These are phyloP conservation scores for Papilio glaucus DNA, from an alignment of 1,140 invertebrate species.

Conservation along the genomic window DNA sequence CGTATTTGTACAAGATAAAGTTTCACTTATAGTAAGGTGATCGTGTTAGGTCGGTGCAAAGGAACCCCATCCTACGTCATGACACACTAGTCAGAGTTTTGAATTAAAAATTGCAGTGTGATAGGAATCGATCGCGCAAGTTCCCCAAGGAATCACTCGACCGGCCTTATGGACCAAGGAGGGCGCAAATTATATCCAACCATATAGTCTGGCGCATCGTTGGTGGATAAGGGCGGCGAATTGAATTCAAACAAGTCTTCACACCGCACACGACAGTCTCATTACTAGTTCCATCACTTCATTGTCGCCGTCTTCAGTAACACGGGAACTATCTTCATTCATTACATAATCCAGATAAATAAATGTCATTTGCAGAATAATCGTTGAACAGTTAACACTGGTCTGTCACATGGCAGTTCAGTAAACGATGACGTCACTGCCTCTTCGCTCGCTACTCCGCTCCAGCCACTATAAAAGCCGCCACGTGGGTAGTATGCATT, in stretches of 20 bases:
- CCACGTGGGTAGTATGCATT: background rate
- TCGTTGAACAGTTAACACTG: background rate
- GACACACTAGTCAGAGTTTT: conserved; percentile 78
- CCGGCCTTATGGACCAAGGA: conserved; percentile 51
- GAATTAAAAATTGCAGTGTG: conserved; percentile 77
- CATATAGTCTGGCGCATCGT: conserved; percentile 44
- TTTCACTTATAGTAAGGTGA: conserved; percentile 42
- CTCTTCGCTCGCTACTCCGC: background rate
- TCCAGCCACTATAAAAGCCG: background rate
- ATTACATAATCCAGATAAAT: background rate
- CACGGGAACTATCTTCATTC: too few relatives aligned
- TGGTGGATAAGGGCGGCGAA: conserved; percentile 58
- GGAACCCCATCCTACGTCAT: conserved; percentile 49
- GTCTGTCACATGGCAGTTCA: background rate
- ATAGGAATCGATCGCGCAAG: conserved; percentile 54
- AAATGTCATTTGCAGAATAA: background rate
- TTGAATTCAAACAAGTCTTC: conserved; percentile 16
- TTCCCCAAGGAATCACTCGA: conserved; percentile 50
- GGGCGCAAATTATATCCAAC: conserved; percentile 50
- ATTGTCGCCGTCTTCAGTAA: background rate
- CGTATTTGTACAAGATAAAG: conserved; percentile 53
- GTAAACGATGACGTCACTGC: background rate
- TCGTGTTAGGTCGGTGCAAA: conserved; percentile 40
- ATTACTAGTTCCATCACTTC: conserved; percentile 12
- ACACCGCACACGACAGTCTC: background rate